Evolutionary conservation across 1,140 invertebrate genomes (phyloP), one percentile per base, ranked within the genome.

Genomic region (Drosophila serrata): DNA sequence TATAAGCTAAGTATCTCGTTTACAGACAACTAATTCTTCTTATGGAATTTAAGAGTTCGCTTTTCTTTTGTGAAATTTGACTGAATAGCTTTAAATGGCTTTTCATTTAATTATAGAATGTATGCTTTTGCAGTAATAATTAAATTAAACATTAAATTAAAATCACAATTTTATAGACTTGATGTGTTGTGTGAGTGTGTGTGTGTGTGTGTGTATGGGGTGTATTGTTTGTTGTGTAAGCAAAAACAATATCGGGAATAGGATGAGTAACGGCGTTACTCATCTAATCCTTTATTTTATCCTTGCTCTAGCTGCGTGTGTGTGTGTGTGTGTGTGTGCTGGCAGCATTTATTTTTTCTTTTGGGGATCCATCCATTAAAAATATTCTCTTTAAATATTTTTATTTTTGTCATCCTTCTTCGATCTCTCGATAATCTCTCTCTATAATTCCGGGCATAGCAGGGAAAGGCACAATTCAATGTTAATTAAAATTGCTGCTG

Each of bases 91-190:
- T 72, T 72, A n/a, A 39, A 72, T 72, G 68, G 68, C 68, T 72
- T 72, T 76, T 76, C 74, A 55, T 72, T 40, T 43, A 72, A 72
- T 59, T 74, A 27, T 53, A 39, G 45, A 60, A 70, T 49, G 19
- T 45, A 75, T 75, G 73, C 17, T 75, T 75, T 75, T 31, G 53
- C 59, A 51, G 67, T 74, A 76, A 69, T 72, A 69, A 90, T 90
- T 90, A 90, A 76, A 91, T 88, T 82, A 90, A 86, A 86, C 84
- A 90, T 91, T 73, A 92, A 92, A 92, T 86, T 92, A 92, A 92
- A 92, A 92, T 92, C 91, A 92, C 91, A 92, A 92, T 92, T 92
- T 91, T 91, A 92, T 91, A 92, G 91, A 92, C 91, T 92, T 92
- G 91, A 91, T 87, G 80, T 91, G 51, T 53, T 53, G 49, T 53